phyloP scores from a whole-genome alignment of 2,888 invertebrate species.

The Ormyrus pomaceus region DNA sequence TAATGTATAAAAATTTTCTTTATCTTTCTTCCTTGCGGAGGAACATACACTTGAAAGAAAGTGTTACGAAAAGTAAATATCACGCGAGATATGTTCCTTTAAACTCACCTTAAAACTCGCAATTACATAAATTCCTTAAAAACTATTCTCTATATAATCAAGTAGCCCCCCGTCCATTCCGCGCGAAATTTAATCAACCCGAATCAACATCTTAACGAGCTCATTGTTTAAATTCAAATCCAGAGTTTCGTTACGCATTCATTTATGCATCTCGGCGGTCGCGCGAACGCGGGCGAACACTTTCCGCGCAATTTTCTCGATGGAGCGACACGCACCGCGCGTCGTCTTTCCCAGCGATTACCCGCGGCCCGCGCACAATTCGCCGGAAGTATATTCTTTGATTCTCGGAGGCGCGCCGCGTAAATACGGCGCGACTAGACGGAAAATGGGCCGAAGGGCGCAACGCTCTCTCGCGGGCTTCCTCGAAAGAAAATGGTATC shows the following conservation, averaged over 20 bases:
- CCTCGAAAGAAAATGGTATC: not conserved
- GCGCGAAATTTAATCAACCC: not conserved
- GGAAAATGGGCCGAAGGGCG: slow-evolving; percentile 32
- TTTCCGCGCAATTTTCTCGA: slow-evolving; percentile 32
- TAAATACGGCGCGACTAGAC: not conserved
- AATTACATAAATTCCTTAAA: no score
- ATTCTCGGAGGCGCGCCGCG: slow-evolving; percentile 4
- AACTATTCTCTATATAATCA: no score
- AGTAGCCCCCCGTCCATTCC: no score
- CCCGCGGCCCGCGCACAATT: not conserved
- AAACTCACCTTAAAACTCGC: no score
- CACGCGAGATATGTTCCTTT: no score
- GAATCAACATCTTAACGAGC: slow-evolving; percentile 14
- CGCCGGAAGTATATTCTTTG: slow-evolving; percentile 4
- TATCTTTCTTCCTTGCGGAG: no score
- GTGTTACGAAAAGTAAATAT: no score
- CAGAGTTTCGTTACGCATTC: slow-evolving; percentile 12
- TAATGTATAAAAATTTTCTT: no score
- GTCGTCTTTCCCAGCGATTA: slow-evolving; percentile 18
- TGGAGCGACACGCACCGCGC: not conserved
- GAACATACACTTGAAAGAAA: no score
- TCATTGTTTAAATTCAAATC: slow-evolving; percentile 18
- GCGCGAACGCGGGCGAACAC: not conserved
- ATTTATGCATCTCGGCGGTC: slow-evolving; percentile 9
- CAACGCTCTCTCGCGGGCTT: not conserved